Conservation (phyloP, 2,113 vertebrate species). For the Hemibagrus wyckioides region DNA sequence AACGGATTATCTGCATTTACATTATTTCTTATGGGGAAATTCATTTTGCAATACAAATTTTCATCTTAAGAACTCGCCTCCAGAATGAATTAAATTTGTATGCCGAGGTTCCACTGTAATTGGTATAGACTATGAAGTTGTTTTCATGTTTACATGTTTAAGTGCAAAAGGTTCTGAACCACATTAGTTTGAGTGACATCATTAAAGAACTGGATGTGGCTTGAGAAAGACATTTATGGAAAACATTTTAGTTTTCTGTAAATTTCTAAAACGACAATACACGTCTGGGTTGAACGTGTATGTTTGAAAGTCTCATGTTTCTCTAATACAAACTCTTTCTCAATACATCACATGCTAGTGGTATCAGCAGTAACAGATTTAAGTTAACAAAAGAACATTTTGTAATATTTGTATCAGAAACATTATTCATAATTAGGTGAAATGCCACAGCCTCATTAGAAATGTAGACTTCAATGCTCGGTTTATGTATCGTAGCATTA, state of each 20-base stretch:
- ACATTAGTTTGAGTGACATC: neutral
- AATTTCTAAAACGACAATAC: neutral
- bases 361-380: neutral
- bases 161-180: neutral
- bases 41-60: no score
- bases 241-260: neutral
- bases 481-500: neutral
- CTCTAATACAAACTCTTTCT: neutral
- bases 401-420: neutral
- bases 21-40: no score
- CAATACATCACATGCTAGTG: constrained; percentile 2
- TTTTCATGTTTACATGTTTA: neutral
- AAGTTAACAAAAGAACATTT: constrained; percentile 12
- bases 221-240: neutral
- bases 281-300: no score
- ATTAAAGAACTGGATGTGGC: neutral
- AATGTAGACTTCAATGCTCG: neutral
- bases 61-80: no score
- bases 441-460: constrained; percentile 3
- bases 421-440: neutral
- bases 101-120: no score
- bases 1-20: no score
- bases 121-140: no score
- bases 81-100: no score
- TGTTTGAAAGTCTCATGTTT: neutral